Evolutionary conservation across 1,140 invertebrate genomes (phyloP).

Genomic region (Lepidurus packardi): DNA sequence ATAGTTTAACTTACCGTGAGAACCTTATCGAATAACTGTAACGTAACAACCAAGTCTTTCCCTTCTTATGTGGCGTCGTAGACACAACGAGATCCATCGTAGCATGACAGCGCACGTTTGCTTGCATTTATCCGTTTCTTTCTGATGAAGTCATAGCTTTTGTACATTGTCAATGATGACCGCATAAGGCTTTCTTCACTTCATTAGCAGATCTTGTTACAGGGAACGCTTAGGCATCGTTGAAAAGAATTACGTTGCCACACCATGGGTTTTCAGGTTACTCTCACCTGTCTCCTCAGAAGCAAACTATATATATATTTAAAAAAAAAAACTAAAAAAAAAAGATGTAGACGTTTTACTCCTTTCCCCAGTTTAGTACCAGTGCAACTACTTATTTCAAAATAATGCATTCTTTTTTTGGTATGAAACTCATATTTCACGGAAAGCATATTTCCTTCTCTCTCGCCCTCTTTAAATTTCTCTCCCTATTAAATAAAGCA

Average conservation of each 20-base stretch:
- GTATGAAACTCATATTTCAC: no score
- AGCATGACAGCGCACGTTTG: background rate
- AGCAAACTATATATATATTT: background rate
- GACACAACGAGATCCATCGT: no score
- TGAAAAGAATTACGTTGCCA: background rate
- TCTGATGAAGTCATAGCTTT: background rate
- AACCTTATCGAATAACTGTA: no score
- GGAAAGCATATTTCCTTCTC: no score
- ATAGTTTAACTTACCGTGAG: no score
- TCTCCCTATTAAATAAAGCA: no score
- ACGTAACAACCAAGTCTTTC: no score
- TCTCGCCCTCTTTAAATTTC: no score
- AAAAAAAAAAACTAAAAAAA: background rate
- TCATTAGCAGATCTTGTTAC: background rate
- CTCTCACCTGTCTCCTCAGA: background rate
- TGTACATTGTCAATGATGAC: background rate
- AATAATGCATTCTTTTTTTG: no score
- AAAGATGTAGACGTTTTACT: background rate
- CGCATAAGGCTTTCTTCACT: background rate
- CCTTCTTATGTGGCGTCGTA: no score
- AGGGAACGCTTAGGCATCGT: background rate
- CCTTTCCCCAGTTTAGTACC: background rate
- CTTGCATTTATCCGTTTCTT: background rate
- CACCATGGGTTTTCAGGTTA: background rate
- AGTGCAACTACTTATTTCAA: no score